Conservation (phyloP, 2,797 vertebrate genomes). For the Pipistrellus nathusii region DNA sequence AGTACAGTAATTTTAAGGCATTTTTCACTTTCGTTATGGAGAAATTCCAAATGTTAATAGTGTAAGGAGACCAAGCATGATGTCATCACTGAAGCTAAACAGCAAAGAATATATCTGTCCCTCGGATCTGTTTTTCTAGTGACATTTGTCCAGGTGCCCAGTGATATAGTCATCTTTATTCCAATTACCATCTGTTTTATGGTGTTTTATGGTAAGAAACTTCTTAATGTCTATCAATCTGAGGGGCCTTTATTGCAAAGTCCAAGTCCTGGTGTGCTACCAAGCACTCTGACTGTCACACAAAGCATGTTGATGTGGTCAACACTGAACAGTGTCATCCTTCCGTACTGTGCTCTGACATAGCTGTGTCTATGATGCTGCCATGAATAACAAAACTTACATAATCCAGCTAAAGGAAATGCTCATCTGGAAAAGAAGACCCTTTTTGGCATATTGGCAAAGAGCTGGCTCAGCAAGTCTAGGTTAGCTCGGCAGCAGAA, state of each 20-base stretch:
- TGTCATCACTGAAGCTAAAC: background rate
- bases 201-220: background rate
- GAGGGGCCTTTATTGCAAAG: background rate
- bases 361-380: background rate
- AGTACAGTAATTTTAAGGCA: constrained; percentile 1
- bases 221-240: background rate
- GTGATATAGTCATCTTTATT: background rate
- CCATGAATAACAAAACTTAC: background rate
- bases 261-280: background rate
- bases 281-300: background rate
- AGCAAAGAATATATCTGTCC: background rate
- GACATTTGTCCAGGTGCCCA: background rate
- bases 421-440: constrained; percentile 32
- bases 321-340: background rate
- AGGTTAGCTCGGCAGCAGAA: constrained; percentile 49
- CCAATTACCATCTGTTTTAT: background rate
- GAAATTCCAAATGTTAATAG: background rate
- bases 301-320: background rate
- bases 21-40: constrained; percentile 30
- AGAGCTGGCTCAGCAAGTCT: constrained; percentile 51
- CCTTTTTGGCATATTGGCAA: constrained; percentile 1
- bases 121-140: background rate
- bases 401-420: constrained; percentile 15
- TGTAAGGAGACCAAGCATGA: background rate
- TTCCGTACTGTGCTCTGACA: background rate